These are phyloP conservation scores for Drosophila austrosaltans DNA, from an alignment of 2,888 invertebrate genomes.

Conservation along the genomic window DNA sequence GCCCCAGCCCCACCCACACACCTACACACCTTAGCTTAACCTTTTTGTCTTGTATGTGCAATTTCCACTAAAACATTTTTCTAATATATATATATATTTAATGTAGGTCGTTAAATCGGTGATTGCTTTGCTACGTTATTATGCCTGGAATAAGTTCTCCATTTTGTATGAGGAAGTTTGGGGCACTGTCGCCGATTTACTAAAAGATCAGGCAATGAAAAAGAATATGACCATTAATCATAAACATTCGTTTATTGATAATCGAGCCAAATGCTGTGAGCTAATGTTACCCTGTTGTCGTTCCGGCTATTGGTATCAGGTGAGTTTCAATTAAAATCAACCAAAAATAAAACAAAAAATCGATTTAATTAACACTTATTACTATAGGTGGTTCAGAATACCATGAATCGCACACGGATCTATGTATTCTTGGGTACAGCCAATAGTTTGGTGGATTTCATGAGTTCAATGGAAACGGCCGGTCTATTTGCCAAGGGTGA, in stretches of 20 bases:
- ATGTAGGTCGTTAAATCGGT: slow-evolving; percentile 95
- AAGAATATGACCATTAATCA: slow-evolving; percentile 94
- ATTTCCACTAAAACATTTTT: background rate
- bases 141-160: slow-evolving; percentile 97
- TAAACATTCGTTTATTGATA: slow-evolving; percentile 88
- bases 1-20: too few species aligned
- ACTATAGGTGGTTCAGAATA: slow-evolving; percentile 86
- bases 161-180: slow-evolving; percentile 93
- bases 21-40: background rate
- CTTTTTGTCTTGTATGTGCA: background rate
- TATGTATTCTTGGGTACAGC: slow-evolving; percentile 96
- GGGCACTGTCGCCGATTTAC: slow-evolving; percentile 91
- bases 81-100: slow-evolving; percentile 35
- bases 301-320: slow-evolving; percentile 91
- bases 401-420: slow-evolving; percentile 94
- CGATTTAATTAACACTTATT: background rate
- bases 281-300: slow-evolving; percentile 90
- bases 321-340: slow-evolving; percentile 73
- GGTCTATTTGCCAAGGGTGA: slow-evolving; percentile 95
- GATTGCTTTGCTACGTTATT: slow-evolving; percentile 94
- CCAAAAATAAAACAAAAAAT: background rate
- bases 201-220: slow-evolving; percentile 89
- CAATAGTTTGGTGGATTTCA: slow-evolving; percentile 94
- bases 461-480: slow-evolving; percentile 94
- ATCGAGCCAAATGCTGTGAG: slow-evolving; percentile 89